These are phyloP conservation scores for Heliconius sara DNA, from an alignment of 2,888 invertebrate genomes.

Conservation along the genomic window DNA sequence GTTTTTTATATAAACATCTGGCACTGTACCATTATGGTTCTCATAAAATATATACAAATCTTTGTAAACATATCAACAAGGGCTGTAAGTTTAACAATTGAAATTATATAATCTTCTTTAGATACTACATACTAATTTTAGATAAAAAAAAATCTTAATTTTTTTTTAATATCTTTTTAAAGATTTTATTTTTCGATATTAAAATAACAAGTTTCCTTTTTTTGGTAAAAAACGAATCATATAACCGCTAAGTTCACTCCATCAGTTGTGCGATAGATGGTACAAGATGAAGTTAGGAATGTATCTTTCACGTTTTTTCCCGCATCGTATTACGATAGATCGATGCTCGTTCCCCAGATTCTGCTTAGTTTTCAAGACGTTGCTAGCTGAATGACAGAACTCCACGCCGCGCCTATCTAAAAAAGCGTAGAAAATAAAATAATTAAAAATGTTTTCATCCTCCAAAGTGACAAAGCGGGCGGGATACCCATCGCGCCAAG, in stretches of 20 bases:
- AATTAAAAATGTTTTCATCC: not conserved
- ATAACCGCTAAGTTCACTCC: not conserved
- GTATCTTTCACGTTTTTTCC: no score
- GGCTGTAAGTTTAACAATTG: not conserved
- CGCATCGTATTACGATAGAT: no score
- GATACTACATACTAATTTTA: not conserved
- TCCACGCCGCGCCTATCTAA: not conserved
- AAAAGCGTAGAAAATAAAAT: not conserved
- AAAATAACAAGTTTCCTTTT: not conserved
- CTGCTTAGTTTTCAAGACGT: not conserved
- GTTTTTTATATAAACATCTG: no score
- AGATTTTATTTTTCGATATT: no score
- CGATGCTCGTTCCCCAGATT: not conserved
- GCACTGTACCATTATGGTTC: not conserved
- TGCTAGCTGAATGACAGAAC: not conserved
- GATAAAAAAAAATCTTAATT: not conserved
- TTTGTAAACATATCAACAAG: not conserved
- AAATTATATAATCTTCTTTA: slow-evolving; percentile 3
- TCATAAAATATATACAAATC: not conserved
- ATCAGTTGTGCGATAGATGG: no score
- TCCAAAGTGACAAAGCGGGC: no score
- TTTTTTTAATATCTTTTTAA: no score
- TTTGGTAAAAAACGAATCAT: not conserved
- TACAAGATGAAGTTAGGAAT: no score
- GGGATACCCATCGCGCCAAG: no score